Base-by-base conservation (phyloP, 2,888 invertebrate genomes). In the Anodontia alba region DNA sequence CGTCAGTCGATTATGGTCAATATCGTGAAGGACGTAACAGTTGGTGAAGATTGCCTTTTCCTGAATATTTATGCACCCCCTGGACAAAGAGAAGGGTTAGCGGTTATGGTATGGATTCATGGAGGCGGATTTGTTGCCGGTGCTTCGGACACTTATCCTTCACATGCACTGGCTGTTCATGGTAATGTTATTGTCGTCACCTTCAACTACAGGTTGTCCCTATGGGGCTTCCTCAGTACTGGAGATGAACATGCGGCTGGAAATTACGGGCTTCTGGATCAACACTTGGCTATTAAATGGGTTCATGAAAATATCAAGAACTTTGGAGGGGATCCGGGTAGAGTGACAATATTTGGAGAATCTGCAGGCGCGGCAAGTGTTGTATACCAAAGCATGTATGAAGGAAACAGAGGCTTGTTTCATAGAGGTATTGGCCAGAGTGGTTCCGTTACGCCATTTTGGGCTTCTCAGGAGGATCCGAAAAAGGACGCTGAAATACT, bases 151-250 rank as follows among this genome's bases (percentile, higher is more conserved):
- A 95, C 98, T 90, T 91, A 87, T 51, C 81, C 87, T 46, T 90
- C 86, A 29, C 97, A 97, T 92, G 90, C 90, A 90, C 96, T 99
- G 95, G 97, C 98, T 36, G 97, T 97, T 38, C 96, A 97, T 79
- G 97, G 97, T 94, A 97, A 98, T 95, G 97, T 98, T 75, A 97
- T 99, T 92, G 98, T 99, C n/a, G 98, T 98, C 80, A 98, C 98
- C 38, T 97, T 99, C 96, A 98, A 98, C 93, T 98, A 98, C 95
- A 96, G 98, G 79, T 97, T 88, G 15, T 98, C 98, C 15, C 97
- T 98, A 0, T 98, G 98, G 94, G 98, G 98, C 36, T 99, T 98
- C 95, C 96, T 99, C 75, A 98, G 98, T 94, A 95, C 98, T 92
- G 96, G 96, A 73, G 96, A 96, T 90, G 86, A 90, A 88, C 97